Base-by-base conservation (phyloP, 2,888 invertebrate species). In the Himalopsyche anomala region DNA sequence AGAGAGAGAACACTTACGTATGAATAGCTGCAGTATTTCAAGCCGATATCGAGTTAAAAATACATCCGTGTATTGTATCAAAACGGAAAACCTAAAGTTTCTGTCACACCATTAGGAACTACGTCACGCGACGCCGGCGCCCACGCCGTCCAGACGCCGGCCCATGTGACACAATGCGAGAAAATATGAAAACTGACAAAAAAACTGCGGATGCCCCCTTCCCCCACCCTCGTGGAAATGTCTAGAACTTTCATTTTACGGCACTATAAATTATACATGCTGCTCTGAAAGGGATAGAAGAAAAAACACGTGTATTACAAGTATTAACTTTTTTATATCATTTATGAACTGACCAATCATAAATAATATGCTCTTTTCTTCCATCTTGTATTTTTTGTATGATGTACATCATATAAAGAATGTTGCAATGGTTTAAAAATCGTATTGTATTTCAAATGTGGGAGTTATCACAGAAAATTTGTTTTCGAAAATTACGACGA, bases 71-170 rank as follows among this genome's bases (percentile, higher is more conserved):
- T 62, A 62, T 19, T 62, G 62, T 62, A 62, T 62, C 19, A 62
- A 28, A n/a, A 62, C 19, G 19, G 19, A 62, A 62, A 62, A 19
- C 62, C 5, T 19, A 19, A 19, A n/a, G 19, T 62, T 62, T 62
- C 62, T 62, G 62, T 62, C 62, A 19, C 62, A 62, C 62, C 62
- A 62, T 62, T 62, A 62, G 19, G 19, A 19, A 28, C 28, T n/a
- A 62, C 62, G 62, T 62, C 62, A 62, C 62, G 62, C 62, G 8
- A 62, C 62, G 62, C 19, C 19, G 62, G 62, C 62, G 19, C 62
- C 62, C 62, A 62, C 62, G 62, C 62, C 62, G 62, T 19, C 62
- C 62, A 62, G 62, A 62, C 62, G 62, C 62, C 62, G 62, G 62
- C 6, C 62, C 62, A 62, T 62, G 62, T 62, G 62, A 62, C 62